Base-by-base conservation (phyloP, 37 sponge, comb jelly and placozoan genomes). In the Ephydatia muelleri region DNA sequence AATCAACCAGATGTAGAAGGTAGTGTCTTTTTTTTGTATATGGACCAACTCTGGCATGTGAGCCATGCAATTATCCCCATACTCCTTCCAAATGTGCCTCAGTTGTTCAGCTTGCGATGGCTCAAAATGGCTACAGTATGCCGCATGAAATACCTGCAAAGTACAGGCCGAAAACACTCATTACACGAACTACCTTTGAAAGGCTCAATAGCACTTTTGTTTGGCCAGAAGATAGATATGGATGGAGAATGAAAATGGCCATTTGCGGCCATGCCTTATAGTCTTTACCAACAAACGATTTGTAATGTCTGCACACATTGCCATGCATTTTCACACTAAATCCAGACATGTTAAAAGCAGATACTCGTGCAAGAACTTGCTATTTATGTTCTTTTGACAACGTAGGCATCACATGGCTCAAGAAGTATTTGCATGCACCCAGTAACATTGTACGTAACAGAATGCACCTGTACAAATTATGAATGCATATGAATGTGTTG, bases 281-380 rank as follows among this genome's bases (percentile, higher is more conserved):
- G 38, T 77, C 77, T 77, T 48, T 77, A 38, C 77, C 77, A 14
- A 77, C 77, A 77, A 77, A 40, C 5, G 40, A 77, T 9, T 38
- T 34, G 9, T 77, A 38, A 49, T 77, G 28, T 40, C 28, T 77
- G 77, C 35, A 34, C 25, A 77, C 39, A 25, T 40, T 37, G 38
- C 49, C 28, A 21, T 49, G 28, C 77, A 77, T 28, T 77, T 77
- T 77, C 3, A 77, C 28, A 47, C 43, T 77, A 40, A 77, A 77
- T 77, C 49, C 77, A 43, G 49, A 40, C n/a, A 77, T 26, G 49
- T 40, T 40, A 28, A 77, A 40, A 37, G 16, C 38, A 28, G 28
- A 77, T 43, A 47, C 38, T 38, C 47, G 47, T 43, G 47, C 47
- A 8, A 43, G 47, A 43, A 43, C 47, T 43, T 43, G 47, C 47